A percentile compares a stretch with the other conserved stretches of the same genome.
phyloP scores from a whole-genome alignment of 92 coral and sea anemone genomes.

The Phymanthus crucifer region DNA sequence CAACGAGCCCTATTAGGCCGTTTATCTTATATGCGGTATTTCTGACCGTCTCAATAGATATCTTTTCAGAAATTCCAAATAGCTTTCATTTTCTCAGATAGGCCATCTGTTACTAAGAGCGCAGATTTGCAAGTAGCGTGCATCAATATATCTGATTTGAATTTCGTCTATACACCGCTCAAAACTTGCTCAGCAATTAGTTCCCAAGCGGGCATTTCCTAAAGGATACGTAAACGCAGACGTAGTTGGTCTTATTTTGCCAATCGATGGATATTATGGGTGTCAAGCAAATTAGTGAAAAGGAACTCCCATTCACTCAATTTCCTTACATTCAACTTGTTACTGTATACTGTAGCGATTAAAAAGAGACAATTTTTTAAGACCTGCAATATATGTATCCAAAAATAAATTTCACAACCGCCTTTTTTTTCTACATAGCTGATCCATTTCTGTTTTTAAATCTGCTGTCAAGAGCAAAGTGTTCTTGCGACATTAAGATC shows the following conservation, averaged over 20 bases:
- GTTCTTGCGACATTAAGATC: constrained; percentile 22
- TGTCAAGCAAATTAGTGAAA: constrained; percentile 57
- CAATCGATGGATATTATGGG: constrained; percentile 53
- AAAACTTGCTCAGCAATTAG: constrained; percentile 24
- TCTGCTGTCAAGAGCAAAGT: background rate
- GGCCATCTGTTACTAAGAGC: constrained; percentile 30
- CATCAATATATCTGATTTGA: constrained; percentile 23
- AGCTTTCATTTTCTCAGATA: constrained; percentile 9
- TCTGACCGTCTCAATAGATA: constrained; percentile 16
- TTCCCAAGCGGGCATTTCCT: constrained; percentile 23
- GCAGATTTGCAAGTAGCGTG: constrained; percentile 23
- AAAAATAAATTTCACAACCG: background rate
- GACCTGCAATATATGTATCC: constrained; percentile 42
- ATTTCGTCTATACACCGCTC: constrained; percentile 16
- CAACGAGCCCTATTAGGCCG: constrained; percentile 71
- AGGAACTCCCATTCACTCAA: constrained; percentile 77
- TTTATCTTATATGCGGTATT: constrained; percentile 66
- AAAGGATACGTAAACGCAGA: constrained; percentile 16
- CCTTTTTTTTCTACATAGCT: background rate
- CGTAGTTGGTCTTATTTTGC: constrained; percentile 43
- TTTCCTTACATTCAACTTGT: constrained; percentile 71
- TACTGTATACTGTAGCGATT: constrained; percentile 72
- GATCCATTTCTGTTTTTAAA: background rate
- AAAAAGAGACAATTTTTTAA: constrained; percentile 48
- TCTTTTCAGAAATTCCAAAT: constrained; percentile 35